Evolutionary conservation across 2,888 invertebrate genomes (phyloP), one percentile per base, ranked within the genome.

Genomic region (Eupithecia subumbrata): DNA sequence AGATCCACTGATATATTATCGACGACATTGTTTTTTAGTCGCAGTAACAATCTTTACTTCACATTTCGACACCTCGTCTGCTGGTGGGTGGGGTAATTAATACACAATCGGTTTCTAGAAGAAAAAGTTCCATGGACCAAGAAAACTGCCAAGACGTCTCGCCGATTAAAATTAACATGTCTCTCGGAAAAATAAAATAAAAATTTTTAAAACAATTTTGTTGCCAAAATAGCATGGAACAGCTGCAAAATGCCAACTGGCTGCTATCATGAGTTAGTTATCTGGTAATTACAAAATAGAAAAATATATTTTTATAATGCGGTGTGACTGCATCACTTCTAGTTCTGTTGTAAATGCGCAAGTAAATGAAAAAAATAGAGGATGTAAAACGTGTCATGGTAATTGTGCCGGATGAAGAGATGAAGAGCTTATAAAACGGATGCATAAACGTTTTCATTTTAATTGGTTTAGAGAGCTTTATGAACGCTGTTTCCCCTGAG

Each of bases 81-180:
- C 67, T 77, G 75, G 88, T 88, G 82, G 88, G 88, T 81, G 83
- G 82, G 67, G 82, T 92, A 92, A 93, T 92, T 92, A 93, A 90
- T 91, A 90, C 88, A 89, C 85, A 85, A 82, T 87, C 86, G 85
- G 90, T 90, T 88, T 87, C 84, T 86, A 87, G 84, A 87, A 90
- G 67, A 86, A 89, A 89, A 93, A 93, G 88, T 84, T 87, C 72
- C 88, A 87, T 87, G 87, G 88, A 84, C 83, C 92, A 92, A 91
- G 87, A 89, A 90, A 90, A 89, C 90, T 94, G 94, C 94, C 94
- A 94, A 94, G 92, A 92, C 84, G 88, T 91, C 87, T 88, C 89
- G 89, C 90, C 88, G 92, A 94, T 93, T 91, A 92, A 92, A 93
- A 93, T 92, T 91, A 90, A 86, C 88, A 81, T 83, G 82, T 80